Evolutionary conservation across 1,140 invertebrate genomes (phyloP), one percentile per base, ranked within the genome.

Genomic region (Diorhabda sublineata): DNA sequence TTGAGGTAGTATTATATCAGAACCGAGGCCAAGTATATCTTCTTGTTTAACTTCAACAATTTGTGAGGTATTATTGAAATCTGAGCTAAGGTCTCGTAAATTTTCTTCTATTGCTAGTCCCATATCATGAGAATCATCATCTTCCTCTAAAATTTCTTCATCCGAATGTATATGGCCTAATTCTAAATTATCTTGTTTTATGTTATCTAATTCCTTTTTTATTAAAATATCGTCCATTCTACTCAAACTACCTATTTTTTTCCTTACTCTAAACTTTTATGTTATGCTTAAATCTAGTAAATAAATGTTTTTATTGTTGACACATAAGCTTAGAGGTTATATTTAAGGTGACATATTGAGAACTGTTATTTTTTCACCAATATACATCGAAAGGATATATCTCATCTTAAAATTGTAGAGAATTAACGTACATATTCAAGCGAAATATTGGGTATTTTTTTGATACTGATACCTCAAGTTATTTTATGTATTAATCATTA

Each of bases 1-100:
- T 71, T 79, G 74, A n/a, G 78, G 78, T 71, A 79, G 71, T 62
- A 78, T 79, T 63, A 79, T 78, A 72, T 78, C 78, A 64, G 64
- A n/a, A 41, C 60, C 73, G 11, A 77, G 59, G 64, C 75, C 72
- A 44, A 72, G n/a, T 56, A 68, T 72, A 59, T 70, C 71, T 61
- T 77, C 73, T 59, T 70, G 63, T 45, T 73, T 74, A 26, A 73
- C 70, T 69, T 75, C 69, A 42, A 70, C 3, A 62, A 8, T 44
- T 66, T 58, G 57, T 4, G n/a, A 52, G 2, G 6, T n/a, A n/a
- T 4, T 4, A 52, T 6, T 52, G 6, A 52, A 52, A n/a, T n/a
- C 47, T 8, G n/a, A 52, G 47, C 4, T 52, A 3, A 8, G 0
- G 47, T 52, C 47, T n/a, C n/a, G 6, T 52, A 52, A 52, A 59